Conservation (phyloP, 2,113 vertebrate genomes). For the Psittacula cyanocephala region DNA sequence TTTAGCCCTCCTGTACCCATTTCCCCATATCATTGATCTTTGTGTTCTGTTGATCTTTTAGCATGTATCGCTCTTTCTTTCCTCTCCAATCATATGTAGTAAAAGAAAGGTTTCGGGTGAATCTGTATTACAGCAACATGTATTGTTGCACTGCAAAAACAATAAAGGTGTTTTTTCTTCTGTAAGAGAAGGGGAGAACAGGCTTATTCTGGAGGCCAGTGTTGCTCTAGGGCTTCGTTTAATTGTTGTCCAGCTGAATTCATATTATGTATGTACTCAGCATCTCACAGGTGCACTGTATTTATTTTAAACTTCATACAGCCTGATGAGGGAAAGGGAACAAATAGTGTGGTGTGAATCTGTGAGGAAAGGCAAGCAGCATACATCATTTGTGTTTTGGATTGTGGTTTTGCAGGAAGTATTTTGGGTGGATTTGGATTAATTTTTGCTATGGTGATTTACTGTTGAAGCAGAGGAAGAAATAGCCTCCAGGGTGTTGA, state of each 20-base stretch:
- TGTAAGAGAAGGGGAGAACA: neutral
- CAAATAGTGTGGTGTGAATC: neutral
- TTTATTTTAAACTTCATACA: neutral
- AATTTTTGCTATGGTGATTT: conserved; percentile 15
- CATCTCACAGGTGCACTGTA: neutral
- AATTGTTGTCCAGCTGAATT: neutral
- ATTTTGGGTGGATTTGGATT: conserved; percentile 27
- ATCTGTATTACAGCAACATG: neutral
- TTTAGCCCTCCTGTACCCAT: neutral
- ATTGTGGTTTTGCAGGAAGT: neutral
- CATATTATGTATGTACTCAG: neutral
- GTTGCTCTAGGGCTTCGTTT: conserved; percentile 4
- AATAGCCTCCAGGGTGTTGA: neutral
- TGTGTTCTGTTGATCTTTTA: neutral
- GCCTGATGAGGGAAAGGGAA: neutral
- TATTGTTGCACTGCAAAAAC: neutral
- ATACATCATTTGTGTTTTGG: neutral
- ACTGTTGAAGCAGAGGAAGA: neutral
- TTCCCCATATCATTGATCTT: neutral
- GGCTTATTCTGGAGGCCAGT: neutral
- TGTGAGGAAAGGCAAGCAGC: neutral
- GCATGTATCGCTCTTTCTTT: neutral
- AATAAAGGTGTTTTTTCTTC: neutral
- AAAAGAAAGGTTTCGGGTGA: neutral
- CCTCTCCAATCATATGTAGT: neutral